Evolutionary conservation across 1,140 invertebrate species (phyloP).

Genomic region (Cylas formicarius): DNA sequence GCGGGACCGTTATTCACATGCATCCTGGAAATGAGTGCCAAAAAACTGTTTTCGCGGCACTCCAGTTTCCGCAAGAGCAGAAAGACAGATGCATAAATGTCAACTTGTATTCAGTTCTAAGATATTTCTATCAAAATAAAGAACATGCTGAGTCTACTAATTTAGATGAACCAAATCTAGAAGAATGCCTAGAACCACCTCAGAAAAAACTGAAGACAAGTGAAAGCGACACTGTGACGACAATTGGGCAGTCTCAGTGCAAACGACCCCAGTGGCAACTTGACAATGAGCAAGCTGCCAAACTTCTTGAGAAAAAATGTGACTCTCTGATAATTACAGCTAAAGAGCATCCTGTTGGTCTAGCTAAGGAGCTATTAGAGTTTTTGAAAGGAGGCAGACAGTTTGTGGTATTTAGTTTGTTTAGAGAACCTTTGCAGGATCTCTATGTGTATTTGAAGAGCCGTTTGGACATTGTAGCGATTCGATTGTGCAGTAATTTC

Average conservation of each 20-base stretch:
- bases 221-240: not conserved
- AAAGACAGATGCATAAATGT: constrained; percentile 57
- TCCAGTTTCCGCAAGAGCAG: constrained; percentile 67
- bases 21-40: constrained; percentile 72
- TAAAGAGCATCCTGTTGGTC: constrained; percentile 77
- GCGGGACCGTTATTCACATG: constrained; percentile 63
- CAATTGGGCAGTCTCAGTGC: constrained; percentile 52
- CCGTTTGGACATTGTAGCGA: constrained; percentile 57
- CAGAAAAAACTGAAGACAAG: constrained; percentile 28
- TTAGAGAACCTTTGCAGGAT: constrained; percentile 74
- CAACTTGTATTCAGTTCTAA: constrained; percentile 65
- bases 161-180: constrained; percentile 10
- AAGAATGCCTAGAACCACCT: constrained; percentile 11
- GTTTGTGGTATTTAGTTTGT: constrained; percentile 74
- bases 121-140: constrained; percentile 53
- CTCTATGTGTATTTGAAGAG: constrained; percentile 70
- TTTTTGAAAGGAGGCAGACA: constrained; percentile 72
- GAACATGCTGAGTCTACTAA: constrained; percentile 19
- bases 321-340: constrained; percentile 73
- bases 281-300: constrained; percentile 55
- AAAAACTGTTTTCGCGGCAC: constrained; percentile 65
- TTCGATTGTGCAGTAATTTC: constrained; percentile 80
- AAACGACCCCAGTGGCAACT: constrained; percentile 56
- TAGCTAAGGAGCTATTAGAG: constrained; percentile 64
- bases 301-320: constrained; percentile 54